These are phyloP conservation scores for Charadrius vociferus DNA, from an alignment of 2,113 vertebrate species.

Conservation along the genomic window DNA sequence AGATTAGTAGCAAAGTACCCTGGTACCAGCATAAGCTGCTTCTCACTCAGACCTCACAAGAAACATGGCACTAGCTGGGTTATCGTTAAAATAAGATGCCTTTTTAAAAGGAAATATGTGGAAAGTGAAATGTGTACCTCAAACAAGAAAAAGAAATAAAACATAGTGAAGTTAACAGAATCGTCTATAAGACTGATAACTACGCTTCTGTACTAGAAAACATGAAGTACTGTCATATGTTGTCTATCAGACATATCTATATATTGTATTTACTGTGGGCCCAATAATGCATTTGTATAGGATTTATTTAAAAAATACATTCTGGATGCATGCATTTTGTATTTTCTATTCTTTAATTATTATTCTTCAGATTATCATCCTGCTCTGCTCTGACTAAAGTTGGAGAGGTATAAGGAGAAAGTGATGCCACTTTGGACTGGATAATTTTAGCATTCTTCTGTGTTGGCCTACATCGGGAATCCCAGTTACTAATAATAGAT, in stretches of 20 bases:
- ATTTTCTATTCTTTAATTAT: background rate
- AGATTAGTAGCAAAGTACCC: background rate
- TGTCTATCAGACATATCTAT: background rate
- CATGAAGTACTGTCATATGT: accelerated
- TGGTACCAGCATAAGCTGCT: background rate
- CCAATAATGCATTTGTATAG: background rate
- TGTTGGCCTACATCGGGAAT: background rate
- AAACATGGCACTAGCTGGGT: background rate
- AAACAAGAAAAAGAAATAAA: background rate
- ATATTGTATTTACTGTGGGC: background rate
- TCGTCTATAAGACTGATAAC: background rate
- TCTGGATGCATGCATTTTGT: background rate
- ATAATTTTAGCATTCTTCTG: constrained; percentile 1
- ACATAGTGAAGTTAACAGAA: background rate
- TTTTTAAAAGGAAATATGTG: background rate
- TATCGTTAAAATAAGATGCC: background rate
- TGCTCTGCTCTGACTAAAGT: background rate
- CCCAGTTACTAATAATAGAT: background rate
- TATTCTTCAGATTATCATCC: background rate
- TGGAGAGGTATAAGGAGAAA: background rate
- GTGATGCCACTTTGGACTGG: background rate
- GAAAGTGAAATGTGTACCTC: background rate
- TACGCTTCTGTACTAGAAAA: background rate
- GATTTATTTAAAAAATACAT: background rate
- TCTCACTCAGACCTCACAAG: background rate